Conservation (phyloP, 2,888 invertebrate genomes). For the Podabrus alpinus region DNA sequence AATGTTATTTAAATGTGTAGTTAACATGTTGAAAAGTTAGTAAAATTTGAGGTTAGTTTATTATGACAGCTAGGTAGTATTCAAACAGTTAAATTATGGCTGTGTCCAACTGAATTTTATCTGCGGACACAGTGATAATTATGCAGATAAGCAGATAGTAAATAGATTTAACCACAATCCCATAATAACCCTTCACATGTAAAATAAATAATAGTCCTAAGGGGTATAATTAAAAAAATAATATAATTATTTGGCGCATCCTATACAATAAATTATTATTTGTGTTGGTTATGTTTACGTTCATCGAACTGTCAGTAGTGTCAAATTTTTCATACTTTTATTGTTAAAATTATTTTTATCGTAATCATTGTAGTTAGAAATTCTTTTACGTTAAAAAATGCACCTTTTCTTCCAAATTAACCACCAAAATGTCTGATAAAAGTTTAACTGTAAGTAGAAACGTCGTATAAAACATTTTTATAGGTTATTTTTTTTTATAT, state of each 20-base stretch:
- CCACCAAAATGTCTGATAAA: constrained; percentile 39
- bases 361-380: neutral
- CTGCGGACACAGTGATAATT: too few relatives aligned
- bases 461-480: neutral
- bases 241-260: neutral
- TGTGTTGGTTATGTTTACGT: neutral
- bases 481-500: constrained; percentile 1
- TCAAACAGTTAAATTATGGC: neutral
- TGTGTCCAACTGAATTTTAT: neutral
- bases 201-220: too few relatives aligned
- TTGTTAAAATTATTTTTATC: neutral
- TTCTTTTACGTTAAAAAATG: neutral
- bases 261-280: neutral
- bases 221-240: too few relatives aligned
- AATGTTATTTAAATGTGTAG: constrained; percentile 42
- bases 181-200: too few relatives aligned
- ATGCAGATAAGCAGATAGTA: too few relatives aligned
- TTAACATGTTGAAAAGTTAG: constrained; percentile 40
- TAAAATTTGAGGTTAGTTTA: neutral
- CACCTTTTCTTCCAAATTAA: neutral
- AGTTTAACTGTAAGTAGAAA: constrained; percentile 39
- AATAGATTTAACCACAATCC: too few relatives aligned
- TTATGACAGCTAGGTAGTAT: neutral
- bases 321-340: neutral
- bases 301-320: neutral